phyloP scores from a whole-genome alignment of 53 echinoderm and acorn worm species.

The Arbacia lixula region DNA sequence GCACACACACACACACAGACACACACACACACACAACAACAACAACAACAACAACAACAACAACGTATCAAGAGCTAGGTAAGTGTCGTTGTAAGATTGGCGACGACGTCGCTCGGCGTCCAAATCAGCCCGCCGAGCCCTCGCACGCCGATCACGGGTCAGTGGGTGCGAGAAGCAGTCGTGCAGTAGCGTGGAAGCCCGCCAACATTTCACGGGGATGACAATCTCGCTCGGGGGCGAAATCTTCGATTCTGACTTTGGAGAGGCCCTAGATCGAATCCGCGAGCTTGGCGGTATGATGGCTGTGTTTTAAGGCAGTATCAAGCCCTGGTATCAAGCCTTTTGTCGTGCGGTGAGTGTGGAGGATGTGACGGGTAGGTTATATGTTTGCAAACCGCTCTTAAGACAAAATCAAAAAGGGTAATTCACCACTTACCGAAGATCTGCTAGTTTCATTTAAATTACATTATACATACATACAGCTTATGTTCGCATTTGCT shows the following conservation, averaged over 20 bases:
- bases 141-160: neutral
- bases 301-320: no score
- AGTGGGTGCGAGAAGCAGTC: neutral
- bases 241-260: constrained; percentile 28
- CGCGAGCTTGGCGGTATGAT: neutral
- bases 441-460: no score
- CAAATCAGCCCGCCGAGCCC: neutral
- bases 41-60: neutral
- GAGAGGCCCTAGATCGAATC: neutral
- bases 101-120: no score
- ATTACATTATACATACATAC: no score
- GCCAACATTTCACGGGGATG: constrained; percentile 42
- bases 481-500: no score
- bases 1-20: neutral
- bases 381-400: no score
- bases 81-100: no score
- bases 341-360: neutral
- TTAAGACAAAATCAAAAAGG: no score
- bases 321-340: no score
- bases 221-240: constrained; percentile 5
- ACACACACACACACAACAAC: neutral
- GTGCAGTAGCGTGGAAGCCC: neutral
- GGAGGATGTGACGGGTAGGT: neutral
- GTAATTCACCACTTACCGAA: no score
- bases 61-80: no score